Base-by-base conservation (phyloP, 2,113 vertebrate genomes). In the Ploceus nigricollis region DNA sequence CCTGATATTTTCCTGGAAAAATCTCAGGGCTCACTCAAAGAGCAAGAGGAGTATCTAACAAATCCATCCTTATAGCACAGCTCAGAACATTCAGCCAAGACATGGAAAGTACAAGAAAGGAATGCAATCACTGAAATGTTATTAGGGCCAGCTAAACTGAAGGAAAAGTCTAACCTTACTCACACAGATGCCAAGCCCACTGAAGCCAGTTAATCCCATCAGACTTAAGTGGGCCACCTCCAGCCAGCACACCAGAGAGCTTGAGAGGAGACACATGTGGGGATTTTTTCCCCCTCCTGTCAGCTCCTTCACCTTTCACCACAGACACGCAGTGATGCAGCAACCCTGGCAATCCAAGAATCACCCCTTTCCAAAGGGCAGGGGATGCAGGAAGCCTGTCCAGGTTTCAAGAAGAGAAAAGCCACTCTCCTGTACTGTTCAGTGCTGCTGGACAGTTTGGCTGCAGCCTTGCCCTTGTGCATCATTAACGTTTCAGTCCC, bases 151-250 rank as follows among this genome's bases (percentile, higher is more conserved):
- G 56, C 27, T 30, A 14, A 77, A 88, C 42, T 13, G 58, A 47
- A 66, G 79, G 58, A 17, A 64, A 78, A 51, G 35, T 15, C 79
- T 39, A 77, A 71, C 93, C 58, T 70, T 25, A 8, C 47, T 65
- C 68, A 63, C 66, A 65, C 58, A 60, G 72, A 95, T 81, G 79
- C 53, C 72, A 78, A 90, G 40, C 51, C 90, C 72, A 53, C 35
- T 90, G 94, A 83, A 95, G 82, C 79, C 88, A 69, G 35, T 24
- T 94, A 93, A 96, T 94, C 91, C 91, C 72, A 75, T 47, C 54
- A 93, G 92, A 93, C 15, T 93, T 35, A 83, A 89, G 71, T 63
- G 82, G 93, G 95, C 80, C 94, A 93, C 80, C 80, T 63, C 81
- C 71, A 92, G 86, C 68, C 79, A 86, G 39, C 39, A 18, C 50